Evolutionary conservation across 2,888 invertebrate genomes (phyloP).

Genomic region (Pemphredon lugubris): DNA sequence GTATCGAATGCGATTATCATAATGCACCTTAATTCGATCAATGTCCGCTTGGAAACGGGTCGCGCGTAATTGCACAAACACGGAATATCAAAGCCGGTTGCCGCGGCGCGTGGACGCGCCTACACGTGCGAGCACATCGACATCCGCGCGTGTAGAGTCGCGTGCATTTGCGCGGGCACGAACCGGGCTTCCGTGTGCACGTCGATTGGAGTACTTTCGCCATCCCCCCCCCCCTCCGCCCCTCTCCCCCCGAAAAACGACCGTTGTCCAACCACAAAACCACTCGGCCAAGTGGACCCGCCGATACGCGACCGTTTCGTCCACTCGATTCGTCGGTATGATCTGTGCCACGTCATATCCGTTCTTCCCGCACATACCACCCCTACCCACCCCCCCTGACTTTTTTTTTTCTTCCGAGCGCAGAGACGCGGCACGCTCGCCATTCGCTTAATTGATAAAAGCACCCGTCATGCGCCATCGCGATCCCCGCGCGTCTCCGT

Average conservation of each 20-base stretch:
- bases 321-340: slow-evolving; percentile 56
- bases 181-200: slow-evolving; percentile 12
- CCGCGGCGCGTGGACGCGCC: slow-evolving; percentile 30
- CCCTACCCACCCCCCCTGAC: no score
- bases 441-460: slow-evolving; percentile 29
- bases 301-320: slow-evolving; percentile 45
- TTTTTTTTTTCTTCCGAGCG: not conserved
- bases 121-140: not conserved
- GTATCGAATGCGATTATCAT: slow-evolving; percentile 70
- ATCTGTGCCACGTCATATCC: slow-evolving; percentile 59
- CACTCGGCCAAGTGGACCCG: slow-evolving; percentile 60
- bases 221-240: slow-evolving; percentile 30
- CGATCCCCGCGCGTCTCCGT: not conserved
- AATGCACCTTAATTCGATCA: slow-evolving; percentile 72
- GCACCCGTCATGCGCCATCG: no score
- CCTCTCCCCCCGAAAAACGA: slow-evolving; percentile 58
- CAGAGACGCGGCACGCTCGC: not conserved
- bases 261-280: slow-evolving; percentile 63
- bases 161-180: not conserved
- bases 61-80: slow-evolving; percentile 69
- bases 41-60: slow-evolving; percentile 64
- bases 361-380: no score
- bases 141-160: slow-evolving; percentile 2
- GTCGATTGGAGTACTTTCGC: slow-evolving; percentile 60
- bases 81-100: slow-evolving; percentile 68